Base-by-base conservation (phyloP, 2,888 invertebrate species). In the Lissocephala sabroskyi region DNA sequence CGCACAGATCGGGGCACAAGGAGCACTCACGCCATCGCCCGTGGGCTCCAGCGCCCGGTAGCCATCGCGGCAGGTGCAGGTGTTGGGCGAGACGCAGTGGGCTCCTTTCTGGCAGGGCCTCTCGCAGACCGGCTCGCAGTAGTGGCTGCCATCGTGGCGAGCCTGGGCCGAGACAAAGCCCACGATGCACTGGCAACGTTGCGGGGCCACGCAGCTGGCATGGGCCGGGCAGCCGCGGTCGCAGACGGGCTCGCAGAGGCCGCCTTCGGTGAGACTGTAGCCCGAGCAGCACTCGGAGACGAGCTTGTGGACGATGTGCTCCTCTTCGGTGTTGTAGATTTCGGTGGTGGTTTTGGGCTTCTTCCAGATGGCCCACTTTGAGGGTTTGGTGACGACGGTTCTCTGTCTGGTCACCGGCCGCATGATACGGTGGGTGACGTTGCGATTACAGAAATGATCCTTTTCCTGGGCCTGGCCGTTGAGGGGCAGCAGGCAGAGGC, bases 51-150 rank as follows among this genome's bases (percentile, higher is more conserved):
- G 16, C 0, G 52, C 41, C 2, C 36, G 40, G 52, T 56, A 78
- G 14, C 79, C 77, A 0, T 59, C 52, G 16, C 55, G 59, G 39
- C 79, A 80, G 41, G 61, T 62, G 14, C 79, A 81, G 0, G 67
- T 61, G 23, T 80, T 80, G 6, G 76, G 81, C 0, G 56, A 48
- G 2, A 68, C 66, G 50, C 79, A 79, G 3, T 43, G 61, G 1
- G 65, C 56, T n/a, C 77, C 52, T 0, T 44, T 30, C 0, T 59
- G 51, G 13, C 81, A 80, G 19, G 18, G 18, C 1, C 45, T 48
- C 10, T 59, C 53, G 17, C 80, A 80, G 26, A 74, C 62, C 2
- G 81, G 80, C 32, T 78, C 73, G 41, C 79, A 80, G 36, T 61
- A 74, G 36, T 66, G 77, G 37, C 60, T 62, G 11, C 56, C 61